Conservation (phyloP, 2,797 vertebrate species). For the Sebastes flavidus region DNA sequence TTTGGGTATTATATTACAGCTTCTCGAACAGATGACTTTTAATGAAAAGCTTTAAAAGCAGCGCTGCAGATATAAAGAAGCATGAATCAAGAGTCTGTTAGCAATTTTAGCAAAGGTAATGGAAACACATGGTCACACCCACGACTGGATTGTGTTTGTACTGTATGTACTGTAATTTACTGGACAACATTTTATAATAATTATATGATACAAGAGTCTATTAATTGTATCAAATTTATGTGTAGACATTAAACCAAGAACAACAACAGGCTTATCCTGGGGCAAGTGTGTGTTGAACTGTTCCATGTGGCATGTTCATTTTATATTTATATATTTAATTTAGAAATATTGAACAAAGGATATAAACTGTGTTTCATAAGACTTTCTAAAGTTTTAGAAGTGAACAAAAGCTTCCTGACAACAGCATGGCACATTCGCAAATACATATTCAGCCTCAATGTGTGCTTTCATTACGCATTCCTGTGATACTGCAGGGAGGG, state of each 20-base stretch:
- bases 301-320: neutral
- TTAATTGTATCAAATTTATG: neutral
- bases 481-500: constrained; percentile 69
- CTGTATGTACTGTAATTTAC: constrained; percentile 14
- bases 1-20: neutral
- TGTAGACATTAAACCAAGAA: neutral
- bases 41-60: constrained; percentile 31
- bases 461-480: constrained; percentile 73
- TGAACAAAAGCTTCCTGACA: constrained; percentile 64
- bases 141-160: constrained; percentile 39
- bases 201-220: neutral
- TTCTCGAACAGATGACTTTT: constrained; percentile 6
- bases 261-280: neutral
- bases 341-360: constrained; percentile 6
- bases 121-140: constrained; percentile 54
- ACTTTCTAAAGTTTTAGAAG: constrained; percentile 56
- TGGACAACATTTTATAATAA: neutral
- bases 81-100: constrained; percentile 36
- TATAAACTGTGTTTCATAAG: constrained; percentile 23
- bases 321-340: constrained; percentile 10
- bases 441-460: constrained; percentile 66
- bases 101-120: constrained; percentile 50
- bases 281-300: neutral
- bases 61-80: constrained; percentile 21
- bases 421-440: constrained; percentile 63